phyloP scores from a whole-genome alignment of 2,797 vertebrate genomes.

The Moxostoma hubbsi region DNA sequence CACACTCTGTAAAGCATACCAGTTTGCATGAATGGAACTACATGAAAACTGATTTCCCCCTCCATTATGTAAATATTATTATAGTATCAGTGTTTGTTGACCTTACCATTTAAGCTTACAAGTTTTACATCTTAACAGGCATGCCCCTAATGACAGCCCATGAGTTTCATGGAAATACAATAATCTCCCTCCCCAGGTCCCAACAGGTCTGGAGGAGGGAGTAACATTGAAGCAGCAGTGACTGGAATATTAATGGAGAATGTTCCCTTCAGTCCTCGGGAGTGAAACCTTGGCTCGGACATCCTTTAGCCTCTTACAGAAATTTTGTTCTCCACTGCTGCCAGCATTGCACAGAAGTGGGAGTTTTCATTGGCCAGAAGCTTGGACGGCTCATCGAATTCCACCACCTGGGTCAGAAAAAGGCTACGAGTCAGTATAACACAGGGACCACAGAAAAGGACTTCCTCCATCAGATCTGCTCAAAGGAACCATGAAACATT shows the following conservation, averaged over 20 bases:
- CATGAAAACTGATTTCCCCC: slow-evolving; percentile 70
- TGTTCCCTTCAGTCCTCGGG: slow-evolving; percentile 49
- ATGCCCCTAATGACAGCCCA: slow-evolving; percentile 57
- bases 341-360: slow-evolving; percentile 90
- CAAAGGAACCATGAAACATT: background rate
- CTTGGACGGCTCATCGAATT: slow-evolving; percentile 88
- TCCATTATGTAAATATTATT: slow-evolving; percentile 61
- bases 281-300: slow-evolving; percentile 18
- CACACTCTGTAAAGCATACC: slow-evolving; percentile 66
- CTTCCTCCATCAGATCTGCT: background rate
- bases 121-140: slow-evolving; percentile 76
- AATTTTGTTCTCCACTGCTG: slow-evolving; percentile 89
- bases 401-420: slow-evolving; percentile 82
- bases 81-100: slow-evolving; percentile 78
- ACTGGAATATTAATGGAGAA: slow-evolving; percentile 52
- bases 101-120: slow-evolving; percentile 82
- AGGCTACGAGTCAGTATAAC: slow-evolving; percentile 24
- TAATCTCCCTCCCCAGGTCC: slow-evolving; percentile 52
- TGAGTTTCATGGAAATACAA: slow-evolving; percentile 61
- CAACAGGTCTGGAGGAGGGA: slow-evolving; percentile 46
- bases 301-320: slow-evolving; percentile 86
- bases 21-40: slow-evolving; percentile 67
- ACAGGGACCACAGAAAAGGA: background rate
- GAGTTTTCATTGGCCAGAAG: slow-evolving; percentile 94
- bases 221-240: slow-evolving; percentile 55